These are phyloP conservation scores for Schizopygopsis pylzovi DNA, from an alignment of 2,797 vertebrate species.

Conservation along the genomic window DNA sequence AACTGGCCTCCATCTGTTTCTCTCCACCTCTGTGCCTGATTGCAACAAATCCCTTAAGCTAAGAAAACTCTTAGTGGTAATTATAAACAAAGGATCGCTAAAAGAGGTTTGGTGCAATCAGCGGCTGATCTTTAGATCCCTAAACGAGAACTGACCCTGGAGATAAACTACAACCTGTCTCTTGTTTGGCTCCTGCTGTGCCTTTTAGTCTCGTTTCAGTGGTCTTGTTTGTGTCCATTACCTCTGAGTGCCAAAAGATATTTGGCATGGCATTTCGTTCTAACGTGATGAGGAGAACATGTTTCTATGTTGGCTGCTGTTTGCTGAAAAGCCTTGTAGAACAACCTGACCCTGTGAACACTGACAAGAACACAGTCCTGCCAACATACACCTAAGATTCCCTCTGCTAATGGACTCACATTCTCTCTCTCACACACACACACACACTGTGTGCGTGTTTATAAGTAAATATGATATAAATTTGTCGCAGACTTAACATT, in stretches of 20 bases:
- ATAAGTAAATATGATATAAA: constrained; percentile 41
- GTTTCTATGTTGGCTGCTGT: constrained; percentile 20
- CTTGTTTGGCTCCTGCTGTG: constrained; percentile 24
- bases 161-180: constrained; percentile 13
- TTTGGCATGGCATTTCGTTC: constrained; percentile 32
- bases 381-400: constrained; percentile 12
- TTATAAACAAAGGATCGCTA: not conserved
- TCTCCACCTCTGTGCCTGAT: not conserved
- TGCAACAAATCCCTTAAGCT: not conserved
- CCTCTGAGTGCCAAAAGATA: constrained; percentile 10
- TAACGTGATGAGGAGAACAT: constrained; percentile 30
- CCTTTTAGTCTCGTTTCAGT: constrained; percentile 15
- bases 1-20: not conserved
- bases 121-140: not conserved
- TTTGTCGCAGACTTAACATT: constrained; percentile 21
- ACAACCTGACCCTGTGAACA: constrained; percentile 30
- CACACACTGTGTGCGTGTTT: constrained; percentile 3
- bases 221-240: constrained; percentile 20
- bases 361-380: not conserved
- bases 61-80: not conserved
- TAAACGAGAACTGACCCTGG: not conserved
- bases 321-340: constrained; percentile 17
- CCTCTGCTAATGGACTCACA: constrained; percentile 8
- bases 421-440: not conserved
- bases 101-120: not conserved